Conservation (phyloP, 2,888 invertebrate species). For the Lasius fuliginosus region DNA sequence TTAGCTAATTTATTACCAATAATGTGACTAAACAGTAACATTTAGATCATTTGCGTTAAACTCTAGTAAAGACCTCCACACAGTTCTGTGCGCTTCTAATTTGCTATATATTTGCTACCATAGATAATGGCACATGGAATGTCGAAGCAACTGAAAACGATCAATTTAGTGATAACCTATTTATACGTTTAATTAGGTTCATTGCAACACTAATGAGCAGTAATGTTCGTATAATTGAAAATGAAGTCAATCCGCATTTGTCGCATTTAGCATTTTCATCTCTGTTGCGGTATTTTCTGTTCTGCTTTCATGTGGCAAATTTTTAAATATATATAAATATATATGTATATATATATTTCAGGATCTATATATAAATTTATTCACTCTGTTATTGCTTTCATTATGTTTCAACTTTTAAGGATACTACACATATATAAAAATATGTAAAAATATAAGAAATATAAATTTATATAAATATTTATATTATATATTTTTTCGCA, state of each 20-base stretch:
- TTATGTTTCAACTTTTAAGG: neutral
- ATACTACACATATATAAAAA: neutral
- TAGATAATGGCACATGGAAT: constrained; percentile 41
- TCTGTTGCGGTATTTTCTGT: neutral
- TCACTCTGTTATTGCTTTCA: neutral
- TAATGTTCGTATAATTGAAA: constrained; percentile 37
- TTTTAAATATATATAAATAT: neutral
- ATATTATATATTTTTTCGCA: neutral
- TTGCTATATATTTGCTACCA: constrained; percentile 29
- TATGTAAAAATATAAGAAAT: neutral
- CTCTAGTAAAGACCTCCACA: constrained; percentile 4
- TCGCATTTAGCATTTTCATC: constrained; percentile 5
- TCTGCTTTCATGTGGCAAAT: neutral
- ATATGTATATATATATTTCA: neutral
- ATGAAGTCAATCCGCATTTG: constrained; percentile 14
- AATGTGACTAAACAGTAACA: constrained; percentile 36
- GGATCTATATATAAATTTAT: neutral
- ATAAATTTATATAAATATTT: neutral
- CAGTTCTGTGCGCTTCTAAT: constrained; percentile 33
- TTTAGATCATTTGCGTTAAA: constrained; percentile 42
- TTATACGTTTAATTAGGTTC: constrained; percentile 49
- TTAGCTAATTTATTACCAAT: constrained; percentile 25
- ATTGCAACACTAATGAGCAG: constrained; percentile 32
- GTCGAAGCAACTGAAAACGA: constrained; percentile 37
- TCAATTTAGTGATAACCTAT: constrained; percentile 33